These are phyloP conservation scores for Hypotaenidia philippensis DNA, from an alignment of 2,797 vertebrate genomes.

Conservation along the genomic window DNA sequence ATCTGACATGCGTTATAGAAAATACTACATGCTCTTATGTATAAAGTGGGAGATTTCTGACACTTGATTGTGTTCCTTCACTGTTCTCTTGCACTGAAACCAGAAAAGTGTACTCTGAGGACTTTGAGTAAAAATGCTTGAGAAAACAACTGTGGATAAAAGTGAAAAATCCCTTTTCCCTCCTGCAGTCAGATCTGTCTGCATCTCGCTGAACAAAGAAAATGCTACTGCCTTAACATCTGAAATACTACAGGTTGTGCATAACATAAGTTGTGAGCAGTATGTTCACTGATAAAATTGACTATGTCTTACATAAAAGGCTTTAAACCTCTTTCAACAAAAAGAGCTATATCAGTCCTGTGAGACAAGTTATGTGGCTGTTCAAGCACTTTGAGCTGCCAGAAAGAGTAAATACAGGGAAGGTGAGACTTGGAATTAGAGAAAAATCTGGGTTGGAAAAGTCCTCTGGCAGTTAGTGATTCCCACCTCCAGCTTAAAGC, in stretches of 20 bases:
- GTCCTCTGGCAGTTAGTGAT: neutral
- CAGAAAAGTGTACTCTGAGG: neutral
- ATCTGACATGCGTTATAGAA: neutral
- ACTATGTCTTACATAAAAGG: neutral
- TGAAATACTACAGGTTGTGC: neutral
- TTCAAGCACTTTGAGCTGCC: neutral
- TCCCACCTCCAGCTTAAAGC: neutral
- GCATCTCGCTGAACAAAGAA: neutral
- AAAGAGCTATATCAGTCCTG: neutral
- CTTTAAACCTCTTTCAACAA: neutral
- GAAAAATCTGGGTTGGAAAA: neutral
- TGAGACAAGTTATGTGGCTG: neutral
- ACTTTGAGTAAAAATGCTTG: neutral
- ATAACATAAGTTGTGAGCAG: neutral
- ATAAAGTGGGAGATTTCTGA: neutral
- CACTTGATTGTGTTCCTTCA: neutral
- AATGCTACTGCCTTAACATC: neutral
- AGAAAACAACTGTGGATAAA: neutral
- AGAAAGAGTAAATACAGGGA: neutral
- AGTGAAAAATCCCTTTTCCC: neutral
- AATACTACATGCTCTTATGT: neutral
- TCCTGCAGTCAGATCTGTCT: neutral
- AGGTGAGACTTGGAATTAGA: neutral
- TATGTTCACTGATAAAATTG: neutral
- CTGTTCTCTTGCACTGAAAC: neutral